Percentiles rank a stretch among this genome's conserved stretches.
Conservation (phyloP, 2,888 invertebrate species). For the Drosophila meridionalis region DNA sequence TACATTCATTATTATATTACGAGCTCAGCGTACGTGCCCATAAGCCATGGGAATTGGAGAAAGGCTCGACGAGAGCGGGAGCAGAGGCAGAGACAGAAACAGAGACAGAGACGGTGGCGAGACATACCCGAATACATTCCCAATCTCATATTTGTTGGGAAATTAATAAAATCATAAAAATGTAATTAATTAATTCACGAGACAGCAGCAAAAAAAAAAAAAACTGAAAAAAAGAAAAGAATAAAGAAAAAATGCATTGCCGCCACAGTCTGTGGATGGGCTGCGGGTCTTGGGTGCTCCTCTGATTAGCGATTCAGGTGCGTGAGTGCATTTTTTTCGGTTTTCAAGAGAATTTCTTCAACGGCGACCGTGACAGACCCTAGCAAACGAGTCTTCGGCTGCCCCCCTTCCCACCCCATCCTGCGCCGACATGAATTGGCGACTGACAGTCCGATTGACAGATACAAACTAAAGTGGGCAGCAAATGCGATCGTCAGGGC, state of each 20-base stretch:
- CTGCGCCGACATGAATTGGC: slow-evolving; percentile 5
- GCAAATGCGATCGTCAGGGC: slow-evolving; percentile 47
- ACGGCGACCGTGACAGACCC: slow-evolving; percentile 49
- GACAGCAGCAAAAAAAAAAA: slow-evolving; percentile 29
- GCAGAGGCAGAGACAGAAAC: neutral
- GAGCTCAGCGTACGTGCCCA: slow-evolving; percentile 79
- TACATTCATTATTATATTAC: slow-evolving; percentile 81
- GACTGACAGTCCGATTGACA: slow-evolving; percentile 58
- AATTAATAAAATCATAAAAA: slow-evolving; percentile 80
- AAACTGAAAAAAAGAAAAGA: slow-evolving; percentile 13
- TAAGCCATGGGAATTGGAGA: slow-evolving; percentile 82
- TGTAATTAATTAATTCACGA: slow-evolving; percentile 77
- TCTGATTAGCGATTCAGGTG: slow-evolving; percentile 79
- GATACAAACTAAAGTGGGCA: slow-evolving; percentile 52
- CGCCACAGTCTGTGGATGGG: slow-evolving; percentile 47
- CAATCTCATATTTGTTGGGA: slow-evolving; percentile 61
- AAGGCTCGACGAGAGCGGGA: slow-evolving; percentile 32
- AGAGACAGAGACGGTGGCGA: slow-evolving; percentile 6
- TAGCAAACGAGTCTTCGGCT: slow-evolving; percentile 26
- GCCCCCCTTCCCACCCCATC: neutral
- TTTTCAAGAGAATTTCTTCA: slow-evolving; percentile 75
- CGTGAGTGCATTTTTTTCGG: slow-evolving; percentile 75
- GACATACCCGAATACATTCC: slow-evolving; percentile 28
- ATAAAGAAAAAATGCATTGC: slow-evolving; percentile 61
- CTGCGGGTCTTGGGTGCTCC: slow-evolving; percentile 37